Base-by-base conservation (phyloP, 1,140 invertebrate species). In the Apis laboriosa region DNA sequence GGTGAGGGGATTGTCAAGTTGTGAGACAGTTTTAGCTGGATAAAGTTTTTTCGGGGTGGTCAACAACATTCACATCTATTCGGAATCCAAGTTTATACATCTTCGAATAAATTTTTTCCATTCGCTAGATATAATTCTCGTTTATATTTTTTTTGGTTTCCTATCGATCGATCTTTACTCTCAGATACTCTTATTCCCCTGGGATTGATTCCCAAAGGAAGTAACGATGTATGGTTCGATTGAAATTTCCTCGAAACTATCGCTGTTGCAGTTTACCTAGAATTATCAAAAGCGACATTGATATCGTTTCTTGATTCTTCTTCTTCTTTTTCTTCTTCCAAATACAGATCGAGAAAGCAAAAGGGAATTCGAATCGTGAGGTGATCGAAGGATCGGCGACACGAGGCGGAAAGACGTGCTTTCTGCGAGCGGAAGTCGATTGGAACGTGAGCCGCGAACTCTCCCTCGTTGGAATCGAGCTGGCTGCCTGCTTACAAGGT, bases 371-470 rank as follows among this genome's bases (percentile, higher is more conserved):
- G 2, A 2, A 53, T 8, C 19, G 66, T 53, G 53, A 15, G 43
- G 24, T 34, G 60, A 64, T 13, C 2, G 15, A 34, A 9, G 55
- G n/a, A 58, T 28, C 55, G 2, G 55, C 9, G 43, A 24, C 8
- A 55, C n/a, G 66, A 51, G 56, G 58, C 53, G 76, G 63, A 75
- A 75, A 63, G 77, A 51, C 76, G 81, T 80, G 70, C 63, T 73
- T 73, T 73, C 70, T 19, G 67, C 71, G 60, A 73, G 66, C 83
- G 83, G 83, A 84, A 80, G 77, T 75, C 51, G 78, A 80, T 13
- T 56, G 13, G 78, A 76, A 84, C 82, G 82, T 84, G 77, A 77
- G 49, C 13, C 28, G 58, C 76, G 76, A 71, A 63, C 68, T 70
- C 76, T 78, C 53, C 67, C 60, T 28, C 43, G 70, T 79, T 58